Evolutionary conservation across 2,797 vertebrate species (phyloP), one percentile per base, ranked within the genome.

Genomic region (Ptychadena robeensis): DNA sequence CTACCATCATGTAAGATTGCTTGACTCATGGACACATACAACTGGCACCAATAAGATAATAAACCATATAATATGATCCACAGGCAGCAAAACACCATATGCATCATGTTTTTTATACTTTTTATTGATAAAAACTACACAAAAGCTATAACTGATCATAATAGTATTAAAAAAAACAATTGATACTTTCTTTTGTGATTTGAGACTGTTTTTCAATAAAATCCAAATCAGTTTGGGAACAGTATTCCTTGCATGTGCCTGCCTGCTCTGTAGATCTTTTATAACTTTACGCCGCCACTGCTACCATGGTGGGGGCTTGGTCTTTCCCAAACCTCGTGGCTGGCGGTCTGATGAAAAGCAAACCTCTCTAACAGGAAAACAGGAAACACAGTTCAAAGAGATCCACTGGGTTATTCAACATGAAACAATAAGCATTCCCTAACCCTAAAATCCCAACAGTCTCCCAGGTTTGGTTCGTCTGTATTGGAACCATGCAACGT

Each of bases 81-180:
- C 12, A 57, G 31, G 59, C 28, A 67, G 6, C 22, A 67, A 40
- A 78, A 77, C 40, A 67, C 75, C 34, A 14, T 57, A 57, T 69
- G 40, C 83, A 89, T 87, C 87, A 86, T 82, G 88, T 89, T 87
- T 86, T 85, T 90, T 72, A 89, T 85, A n/a, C 81, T 91, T 78
- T 93, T 94, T 93, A 94, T 93, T 94, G 92, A 93, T 92, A 93
- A 93, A 94, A 94, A 92, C 90, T 93, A 93, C 93, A 93, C 92
- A 93, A 94, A 93, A 93, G 66, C 87, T 91, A 93, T 92, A 85
- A 85, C 83, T 85, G 83, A 85, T 85, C 83, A 85, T 85, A 71
- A 85, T 80, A 80, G 53, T 91, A 91, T 91, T 92, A 89, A 67
- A 67, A 75, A 61, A 86, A 86, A n/a, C 86, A 90, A 89, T 44